phyloP scores from a whole-genome alignment of 2,113 vertebrate genomes.

The Tenrec ecaudatus region DNA sequence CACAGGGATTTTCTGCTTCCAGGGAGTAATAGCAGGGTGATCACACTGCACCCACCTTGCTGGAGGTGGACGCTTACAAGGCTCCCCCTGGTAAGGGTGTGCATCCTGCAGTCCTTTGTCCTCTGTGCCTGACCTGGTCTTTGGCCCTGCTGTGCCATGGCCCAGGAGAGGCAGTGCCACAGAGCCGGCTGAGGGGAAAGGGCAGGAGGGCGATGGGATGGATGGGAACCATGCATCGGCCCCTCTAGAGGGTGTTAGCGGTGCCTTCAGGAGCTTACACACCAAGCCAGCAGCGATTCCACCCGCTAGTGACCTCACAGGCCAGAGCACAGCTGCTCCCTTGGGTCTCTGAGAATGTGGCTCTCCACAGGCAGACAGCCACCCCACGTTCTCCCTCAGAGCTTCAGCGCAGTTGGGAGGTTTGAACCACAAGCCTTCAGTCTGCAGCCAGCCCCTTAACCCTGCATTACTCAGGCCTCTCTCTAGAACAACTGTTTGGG shows the following conservation, averaged over 20 bases:
- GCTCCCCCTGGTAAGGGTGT: neutral
- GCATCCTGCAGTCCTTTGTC: neutral
- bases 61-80: neutral
- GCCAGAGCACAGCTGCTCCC: too few species aligned
- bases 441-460: too few species aligned
- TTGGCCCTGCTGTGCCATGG: neutral
- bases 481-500: too few species aligned
- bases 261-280: neutral
- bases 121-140: neutral
- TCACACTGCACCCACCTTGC: neutral
- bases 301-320: too few species aligned
- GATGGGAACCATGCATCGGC: neutral
- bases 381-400: too few species aligned
- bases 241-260: neutral
- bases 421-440: too few species aligned
- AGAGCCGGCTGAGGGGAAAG: fast-evolving
- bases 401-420: too few species aligned
- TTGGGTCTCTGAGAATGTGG: too few species aligned
- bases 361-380: too few species aligned
- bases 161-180: neutral
- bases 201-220: neutral
- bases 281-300: too few species aligned
- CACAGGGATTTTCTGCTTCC: too few species aligned
- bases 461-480: too few species aligned
- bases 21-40: neutral